Evolutionary conservation across 2,113 vertebrate genomes (phyloP).

Genomic region (Piaya cayana): DNA sequence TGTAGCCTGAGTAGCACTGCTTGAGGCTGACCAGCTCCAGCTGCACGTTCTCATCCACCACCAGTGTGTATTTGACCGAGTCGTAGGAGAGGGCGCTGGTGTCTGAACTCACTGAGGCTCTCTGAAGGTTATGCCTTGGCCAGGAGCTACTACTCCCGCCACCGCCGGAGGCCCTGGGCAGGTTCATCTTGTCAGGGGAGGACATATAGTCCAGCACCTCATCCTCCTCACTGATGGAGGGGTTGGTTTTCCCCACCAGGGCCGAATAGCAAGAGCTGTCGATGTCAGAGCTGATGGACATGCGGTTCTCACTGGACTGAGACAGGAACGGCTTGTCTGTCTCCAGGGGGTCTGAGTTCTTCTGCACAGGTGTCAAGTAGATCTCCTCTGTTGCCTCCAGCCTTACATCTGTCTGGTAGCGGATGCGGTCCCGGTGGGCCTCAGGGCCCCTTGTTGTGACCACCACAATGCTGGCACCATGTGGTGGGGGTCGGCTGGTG

Average conservation of each 20-base stretch:
- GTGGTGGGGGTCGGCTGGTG: slow-evolving; percentile 47
- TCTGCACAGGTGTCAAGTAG: slow-evolving; percentile 92
- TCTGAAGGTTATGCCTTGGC: slow-evolving; percentile 58
- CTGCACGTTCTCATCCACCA: slow-evolving; percentile 95
- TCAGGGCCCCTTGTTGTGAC: slow-evolving; percentile 58
- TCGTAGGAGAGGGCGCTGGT: slow-evolving; percentile 95
- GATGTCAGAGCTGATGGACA: slow-evolving; percentile 91
- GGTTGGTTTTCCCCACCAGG: slow-evolving; percentile 83
- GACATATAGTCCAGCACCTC: slow-evolving; percentile 84
- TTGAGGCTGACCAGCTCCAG: slow-evolving; percentile 93
- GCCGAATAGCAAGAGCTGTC: slow-evolving; percentile 87
- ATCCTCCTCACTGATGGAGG: slow-evolving; percentile 91
- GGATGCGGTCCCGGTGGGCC: slow-evolving; percentile 86
- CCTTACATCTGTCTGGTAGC: slow-evolving; percentile 88
- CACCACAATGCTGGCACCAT: slow-evolving; percentile 72
- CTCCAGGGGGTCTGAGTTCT: slow-evolving; percentile 82
- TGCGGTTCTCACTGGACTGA: slow-evolving; percentile 87
- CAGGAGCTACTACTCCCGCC: slow-evolving; percentile 62
- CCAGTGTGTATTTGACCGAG: slow-evolving; percentile 95
- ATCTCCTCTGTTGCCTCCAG: slow-evolving; percentile 96
- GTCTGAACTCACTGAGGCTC: slow-evolving; percentile 91
- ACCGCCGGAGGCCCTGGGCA: slow-evolving; percentile 53
- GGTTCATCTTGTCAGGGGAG: slow-evolving; percentile 70
- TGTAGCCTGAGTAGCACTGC: slow-evolving; percentile 94
- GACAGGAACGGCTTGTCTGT: slow-evolving; percentile 84